A percentile compares a stretch with the other conserved stretches of the same genome.
Evolutionary conservation across 1,140 invertebrate species (phyloP).

Genomic region (Ceratina calcarata): DNA sequence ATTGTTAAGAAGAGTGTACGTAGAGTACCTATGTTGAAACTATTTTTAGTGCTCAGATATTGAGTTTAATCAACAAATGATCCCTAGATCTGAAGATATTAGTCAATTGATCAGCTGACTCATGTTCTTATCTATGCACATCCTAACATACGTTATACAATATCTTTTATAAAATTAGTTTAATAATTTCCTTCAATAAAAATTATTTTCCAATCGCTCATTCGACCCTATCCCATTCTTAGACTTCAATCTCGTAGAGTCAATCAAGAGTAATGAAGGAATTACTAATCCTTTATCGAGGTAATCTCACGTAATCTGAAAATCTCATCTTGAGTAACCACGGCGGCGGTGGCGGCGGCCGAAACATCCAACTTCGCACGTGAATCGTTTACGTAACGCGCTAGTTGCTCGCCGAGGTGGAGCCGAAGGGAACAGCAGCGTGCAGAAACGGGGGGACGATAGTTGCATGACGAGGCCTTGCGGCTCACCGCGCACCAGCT

Average conservation of each 20-base stretch:
- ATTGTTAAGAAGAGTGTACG: no score
- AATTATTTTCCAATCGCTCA: no score
- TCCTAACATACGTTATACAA: no score
- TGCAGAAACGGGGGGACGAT: neutral
- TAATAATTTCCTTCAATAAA: no score
- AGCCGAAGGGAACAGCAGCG: neutral
- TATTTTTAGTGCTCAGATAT: neutral
- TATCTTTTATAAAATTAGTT: no score
- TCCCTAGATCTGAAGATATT: no score
- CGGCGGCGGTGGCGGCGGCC: neutral
- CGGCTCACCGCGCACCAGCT: neutral
- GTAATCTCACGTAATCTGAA: neutral
- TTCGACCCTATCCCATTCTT: no score
- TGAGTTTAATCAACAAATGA: neutral
- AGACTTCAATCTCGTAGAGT: no score
- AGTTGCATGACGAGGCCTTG: constrained; percentile 3
- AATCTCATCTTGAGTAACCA: neutral
- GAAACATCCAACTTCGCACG: constrained; percentile 14
- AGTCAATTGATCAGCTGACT: no score
- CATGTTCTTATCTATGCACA: neutral
- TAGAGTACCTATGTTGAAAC: no score
- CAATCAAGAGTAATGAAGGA: no score
- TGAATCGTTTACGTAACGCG: constrained; percentile 21
- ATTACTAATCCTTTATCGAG: no score
- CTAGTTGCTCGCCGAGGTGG: neutral